Evolutionary conservation across 2,888 invertebrate genomes (phyloP).

Genomic region (Leptothorax acervorum): DNA sequence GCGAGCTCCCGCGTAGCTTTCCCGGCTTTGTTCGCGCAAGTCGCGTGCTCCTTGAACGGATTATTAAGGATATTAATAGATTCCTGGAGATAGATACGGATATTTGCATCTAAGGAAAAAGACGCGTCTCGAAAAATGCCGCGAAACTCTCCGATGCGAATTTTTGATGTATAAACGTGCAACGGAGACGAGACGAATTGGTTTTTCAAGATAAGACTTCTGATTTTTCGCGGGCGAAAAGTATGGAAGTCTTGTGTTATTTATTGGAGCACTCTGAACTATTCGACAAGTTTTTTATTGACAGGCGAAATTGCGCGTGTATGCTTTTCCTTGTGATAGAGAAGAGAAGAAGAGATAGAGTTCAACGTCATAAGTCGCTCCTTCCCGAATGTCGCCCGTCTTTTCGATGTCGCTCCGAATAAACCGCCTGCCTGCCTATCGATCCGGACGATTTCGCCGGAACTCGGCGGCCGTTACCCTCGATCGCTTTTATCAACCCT

Average conservation of each 20-base stretch:
- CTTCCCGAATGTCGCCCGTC: neutral
- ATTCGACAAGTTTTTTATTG: neutral
- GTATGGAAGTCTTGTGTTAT: neutral
- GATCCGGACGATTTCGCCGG: conserved; percentile 39
- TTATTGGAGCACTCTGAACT: neutral
- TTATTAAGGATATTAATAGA: conserved; percentile 22
- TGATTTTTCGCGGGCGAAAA: neutral
- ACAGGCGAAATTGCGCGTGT: neutral
- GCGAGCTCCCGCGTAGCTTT: conserved; percentile 4
- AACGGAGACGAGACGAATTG: neutral
- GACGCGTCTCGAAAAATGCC: neutral
- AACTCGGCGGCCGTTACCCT: conserved; percentile 28
- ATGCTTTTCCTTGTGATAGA: neutral
- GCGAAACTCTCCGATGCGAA: neutral
- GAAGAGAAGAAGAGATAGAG: neutral
- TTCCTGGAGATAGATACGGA: neutral
- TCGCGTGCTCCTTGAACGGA: neutral
- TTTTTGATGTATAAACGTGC: neutral
- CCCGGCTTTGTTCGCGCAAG: conserved; percentile 18
- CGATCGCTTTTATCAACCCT: conserved; percentile 39
- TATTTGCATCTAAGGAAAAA: neutral
- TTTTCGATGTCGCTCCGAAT: conserved; percentile 14
- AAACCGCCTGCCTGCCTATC: conserved; percentile 12
- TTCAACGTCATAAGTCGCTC: conserved; percentile 19
- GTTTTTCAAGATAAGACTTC: neutral